Conservation (phyloP, 1,140 invertebrate genomes). For the Drosophila ambigua region DNA sequence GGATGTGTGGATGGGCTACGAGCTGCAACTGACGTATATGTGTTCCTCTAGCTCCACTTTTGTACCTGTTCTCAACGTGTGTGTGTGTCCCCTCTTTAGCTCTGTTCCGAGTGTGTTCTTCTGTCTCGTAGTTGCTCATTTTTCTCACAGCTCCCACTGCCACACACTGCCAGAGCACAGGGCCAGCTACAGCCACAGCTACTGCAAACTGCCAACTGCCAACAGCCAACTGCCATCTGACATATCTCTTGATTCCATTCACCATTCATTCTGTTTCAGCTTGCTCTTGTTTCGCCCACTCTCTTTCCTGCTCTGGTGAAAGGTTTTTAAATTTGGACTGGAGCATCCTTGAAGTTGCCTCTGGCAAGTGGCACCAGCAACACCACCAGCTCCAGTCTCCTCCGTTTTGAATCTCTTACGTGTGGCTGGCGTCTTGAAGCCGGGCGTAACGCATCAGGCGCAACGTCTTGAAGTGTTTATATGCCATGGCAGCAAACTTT, state of each 20-base stretch:
- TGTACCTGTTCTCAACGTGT: constrained; percentile 51
- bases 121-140: constrained; percentile 55
- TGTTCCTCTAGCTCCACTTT: constrained; percentile 42
- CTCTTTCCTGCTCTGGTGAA: constrained; percentile 39
- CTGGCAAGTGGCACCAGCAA: constrained; percentile 52
- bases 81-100: constrained; percentile 12
- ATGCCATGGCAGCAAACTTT: constrained; percentile 48
- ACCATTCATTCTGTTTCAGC: constrained; percentile 25
- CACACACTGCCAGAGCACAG: constrained; percentile 15
- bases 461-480: constrained; percentile 63
- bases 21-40: constrained; percentile 36
- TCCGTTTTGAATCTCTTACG: constrained; percentile 31
- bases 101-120: constrained; percentile 13
- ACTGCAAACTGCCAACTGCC: constrained; percentile 2
- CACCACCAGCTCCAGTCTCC: background rate
- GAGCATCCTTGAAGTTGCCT: constrained; percentile 56
- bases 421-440: constrained; percentile 26
- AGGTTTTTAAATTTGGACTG: constrained; percentile 62
- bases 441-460: constrained; percentile 51
- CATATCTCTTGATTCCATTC: constrained; percentile 48
- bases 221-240: constrained; percentile 42
- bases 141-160: constrained; percentile 12
- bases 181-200: constrained; percentile 9
- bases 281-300: background rate
- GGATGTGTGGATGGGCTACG: no score